Evolutionary conservation across 2,888 invertebrate species (phyloP).

Genomic region (Deilephila elpenor): DNA sequence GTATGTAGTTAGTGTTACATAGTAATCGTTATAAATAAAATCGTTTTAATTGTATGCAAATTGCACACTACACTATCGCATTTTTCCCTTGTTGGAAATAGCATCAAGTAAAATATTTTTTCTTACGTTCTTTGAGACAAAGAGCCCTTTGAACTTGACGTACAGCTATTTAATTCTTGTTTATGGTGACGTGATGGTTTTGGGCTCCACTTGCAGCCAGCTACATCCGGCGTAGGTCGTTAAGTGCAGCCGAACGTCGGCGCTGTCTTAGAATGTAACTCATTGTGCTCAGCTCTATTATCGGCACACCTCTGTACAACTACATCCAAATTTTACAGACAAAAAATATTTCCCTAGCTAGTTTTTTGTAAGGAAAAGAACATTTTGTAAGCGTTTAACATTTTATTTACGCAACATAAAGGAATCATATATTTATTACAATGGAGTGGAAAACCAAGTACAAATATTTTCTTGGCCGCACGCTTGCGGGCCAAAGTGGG

Average conservation of each 20-base stretch:
- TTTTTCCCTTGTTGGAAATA: no score
- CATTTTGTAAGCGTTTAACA: no score
- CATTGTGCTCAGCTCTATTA: conserved; percentile 42
- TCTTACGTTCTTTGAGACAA: no score
- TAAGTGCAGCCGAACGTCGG: conserved; percentile 42
- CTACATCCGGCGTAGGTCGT: conserved; percentile 35
- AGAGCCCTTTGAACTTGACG: not conserved
- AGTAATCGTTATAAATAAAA: no score
- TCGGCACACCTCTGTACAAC: conserved; percentile 27
- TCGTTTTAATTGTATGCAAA: no score
- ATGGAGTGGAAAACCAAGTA: not conserved
- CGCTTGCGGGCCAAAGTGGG: conserved; percentile 29
- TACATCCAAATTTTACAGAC: not conserved
- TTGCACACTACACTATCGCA: no score
- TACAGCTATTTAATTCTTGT: not conserved
- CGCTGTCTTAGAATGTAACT: conserved; percentile 36
- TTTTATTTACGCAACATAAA: no score
- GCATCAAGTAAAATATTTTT: no score
- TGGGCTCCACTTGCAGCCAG: conserved; percentile 37
- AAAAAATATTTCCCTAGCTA: not conserved
- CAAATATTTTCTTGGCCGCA: not conserved
- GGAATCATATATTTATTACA: not conserved
- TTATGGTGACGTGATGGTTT: not conserved
- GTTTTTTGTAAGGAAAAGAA: not conserved
- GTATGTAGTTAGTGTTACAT: no score